Percentiles rank a stretch among this genome's conserved stretches.
Evolutionary conservation across 2,888 invertebrate genomes (phyloP).

Genomic region (Caenorhabditis imperialis): DNA sequence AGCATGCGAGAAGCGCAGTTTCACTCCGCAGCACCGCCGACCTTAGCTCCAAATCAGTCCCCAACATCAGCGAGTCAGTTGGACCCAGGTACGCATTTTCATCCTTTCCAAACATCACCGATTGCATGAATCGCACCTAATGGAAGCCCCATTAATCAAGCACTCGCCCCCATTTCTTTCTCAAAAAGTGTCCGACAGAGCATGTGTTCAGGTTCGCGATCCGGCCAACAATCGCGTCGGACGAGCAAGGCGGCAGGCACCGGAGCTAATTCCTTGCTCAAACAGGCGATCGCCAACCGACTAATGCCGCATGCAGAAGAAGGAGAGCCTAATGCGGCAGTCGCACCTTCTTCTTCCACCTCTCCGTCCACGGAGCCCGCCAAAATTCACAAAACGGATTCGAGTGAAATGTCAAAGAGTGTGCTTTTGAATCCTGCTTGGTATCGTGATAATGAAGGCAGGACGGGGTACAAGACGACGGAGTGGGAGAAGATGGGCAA

Average conservation of each 20-base stretch:
- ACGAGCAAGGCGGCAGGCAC: slow-evolving; percentile 42
- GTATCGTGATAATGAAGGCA: slow-evolving; percentile 74
- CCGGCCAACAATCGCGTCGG: slow-evolving; percentile 51
- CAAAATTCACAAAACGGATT: slow-evolving; percentile 57
- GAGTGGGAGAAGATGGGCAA: slow-evolving; percentile 65
- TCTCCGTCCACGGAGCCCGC: slow-evolving; percentile 23
- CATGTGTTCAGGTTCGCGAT: slow-evolving; percentile 57
- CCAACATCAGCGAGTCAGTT: slow-evolving; percentile 64
- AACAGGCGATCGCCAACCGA: slow-evolving; percentile 75
- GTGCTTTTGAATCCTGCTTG: slow-evolving; percentile 73
- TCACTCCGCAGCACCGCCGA: slow-evolving; percentile 66
- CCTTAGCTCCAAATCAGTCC: slow-evolving; percentile 54
- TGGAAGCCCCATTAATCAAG: slow-evolving; percentile 23
- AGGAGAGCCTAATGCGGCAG: slow-evolving; percentile 13
- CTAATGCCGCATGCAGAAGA: slow-evolving; percentile 42
- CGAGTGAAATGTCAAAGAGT: slow-evolving; percentile 71
- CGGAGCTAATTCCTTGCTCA: slow-evolving; percentile 68
- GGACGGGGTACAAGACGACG: slow-evolving; percentile 70
- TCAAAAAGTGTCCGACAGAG: slow-evolving; percentile 36
- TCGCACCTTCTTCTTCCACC: slow-evolving; percentile 10
- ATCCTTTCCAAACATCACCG: background rate
- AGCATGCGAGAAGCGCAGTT: slow-evolving; percentile 75
- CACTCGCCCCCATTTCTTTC: slow-evolving; percentile 43
- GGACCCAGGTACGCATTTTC: slow-evolving; percentile 63
- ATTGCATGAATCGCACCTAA: slow-evolving; percentile 2